These are phyloP conservation scores for Seira musarum DNA, from an alignment of 2,888 invertebrate genomes.

Conservation along the genomic window DNA sequence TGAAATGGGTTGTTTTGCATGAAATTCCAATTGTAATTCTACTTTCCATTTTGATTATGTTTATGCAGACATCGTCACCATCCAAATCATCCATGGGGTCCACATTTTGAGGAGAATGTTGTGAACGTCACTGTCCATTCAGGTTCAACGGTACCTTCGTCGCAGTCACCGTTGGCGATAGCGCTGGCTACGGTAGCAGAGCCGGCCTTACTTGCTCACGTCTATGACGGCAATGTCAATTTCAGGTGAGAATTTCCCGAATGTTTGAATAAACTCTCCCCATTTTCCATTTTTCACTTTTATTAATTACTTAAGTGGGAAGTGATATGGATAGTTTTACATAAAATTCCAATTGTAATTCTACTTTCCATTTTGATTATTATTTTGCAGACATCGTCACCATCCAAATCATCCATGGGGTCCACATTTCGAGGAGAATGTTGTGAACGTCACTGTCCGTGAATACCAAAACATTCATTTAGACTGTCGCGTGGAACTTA, in stretches of 20 bases:
- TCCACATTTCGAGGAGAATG: constrained; percentile 80
- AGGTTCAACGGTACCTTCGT: no score
- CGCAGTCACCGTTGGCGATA: not conserved
- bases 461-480: constrained; percentile 81
- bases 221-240: constrained; percentile 65
- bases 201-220: constrained; percentile 62
- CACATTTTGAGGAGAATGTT: constrained; percentile 80
- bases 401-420: constrained; percentile 82
- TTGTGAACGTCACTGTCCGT: constrained; percentile 82
- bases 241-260: constrained; percentile 61
- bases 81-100: constrained; percentile 81
- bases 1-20: not conserved
- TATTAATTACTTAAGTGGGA: not conserved
- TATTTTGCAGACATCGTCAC: constrained; percentile 75
- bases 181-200: constrained; percentile 35
- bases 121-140: constrained; percentile 83
- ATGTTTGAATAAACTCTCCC: no score
- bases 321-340: not conserved
- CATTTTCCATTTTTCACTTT: not conserved
- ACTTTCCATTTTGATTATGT: constrained; percentile 7
- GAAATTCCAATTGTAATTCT: not conserved
- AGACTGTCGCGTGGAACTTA: constrained; percentile 75
- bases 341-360: not conserved
- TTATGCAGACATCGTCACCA: constrained; percentile 77
- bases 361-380: not conserved